Conservation (phyloP, 2,888 invertebrate genomes). For the Heliothis peltigera region DNA sequence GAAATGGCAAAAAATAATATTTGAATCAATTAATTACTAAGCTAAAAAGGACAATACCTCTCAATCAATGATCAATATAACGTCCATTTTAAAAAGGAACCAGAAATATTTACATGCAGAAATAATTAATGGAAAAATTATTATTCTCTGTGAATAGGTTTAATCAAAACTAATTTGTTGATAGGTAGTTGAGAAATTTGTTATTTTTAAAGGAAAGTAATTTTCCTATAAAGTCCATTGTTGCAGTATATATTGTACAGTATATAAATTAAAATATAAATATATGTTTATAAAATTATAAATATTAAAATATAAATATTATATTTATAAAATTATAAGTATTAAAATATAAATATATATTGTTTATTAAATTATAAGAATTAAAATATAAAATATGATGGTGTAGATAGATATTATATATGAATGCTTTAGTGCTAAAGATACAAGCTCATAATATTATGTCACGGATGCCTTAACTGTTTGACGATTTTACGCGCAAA, state of each 20-base stretch:
- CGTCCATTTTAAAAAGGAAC: background rate
- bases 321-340: constrained; percentile 3
- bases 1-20: too few species aligned
- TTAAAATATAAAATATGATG: constrained; percentile 1
- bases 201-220: constrained; percentile 19
- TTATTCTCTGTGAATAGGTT: background rate
- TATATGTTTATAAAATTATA: background rate
- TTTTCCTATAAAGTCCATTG: constrained; percentile 51
- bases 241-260: constrained; percentile 51
- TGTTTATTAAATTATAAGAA: constrained; percentile 1
- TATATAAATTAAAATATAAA: constrained; percentile 20
- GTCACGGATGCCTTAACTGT: constrained; percentile 62
- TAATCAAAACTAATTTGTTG: background rate
- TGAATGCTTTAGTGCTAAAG: constrained; percentile 60
- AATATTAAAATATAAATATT: background rate
- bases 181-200: background rate
- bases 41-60: background rate
- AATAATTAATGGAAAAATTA: background rate
- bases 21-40: too few species aligned
- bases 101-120: background rate
- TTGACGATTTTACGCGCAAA: constrained; percentile 59
- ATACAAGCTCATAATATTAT: constrained; percentile 53
- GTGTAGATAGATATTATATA: constrained; percentile 17
- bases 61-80: too few species aligned
- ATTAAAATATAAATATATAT: constrained; percentile 18